Conservation (phyloP, 2,888 invertebrate genomes). For the Monoplex corrugatus region DNA sequence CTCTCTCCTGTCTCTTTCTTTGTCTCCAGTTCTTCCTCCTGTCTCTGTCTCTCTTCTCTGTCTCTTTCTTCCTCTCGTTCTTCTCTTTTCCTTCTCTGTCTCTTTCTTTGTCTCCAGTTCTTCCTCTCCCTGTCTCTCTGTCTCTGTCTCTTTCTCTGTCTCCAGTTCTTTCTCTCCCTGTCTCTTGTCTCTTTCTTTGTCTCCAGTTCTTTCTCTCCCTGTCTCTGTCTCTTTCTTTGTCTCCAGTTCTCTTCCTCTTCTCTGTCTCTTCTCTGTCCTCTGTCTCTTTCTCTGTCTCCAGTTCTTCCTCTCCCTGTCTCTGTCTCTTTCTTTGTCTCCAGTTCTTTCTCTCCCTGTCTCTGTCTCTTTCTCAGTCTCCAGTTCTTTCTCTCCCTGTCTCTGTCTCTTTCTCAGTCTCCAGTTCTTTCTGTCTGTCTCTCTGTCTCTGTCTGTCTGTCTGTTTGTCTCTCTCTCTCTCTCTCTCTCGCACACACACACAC, state of each 20-base stretch:
- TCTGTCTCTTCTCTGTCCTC: no score
- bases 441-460: not conserved
- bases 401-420: not conserved
- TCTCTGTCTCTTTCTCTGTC: not conserved
- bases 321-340: no score
- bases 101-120: no score
- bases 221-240: not conserved
- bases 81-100: slow-evolving; percentile 26
- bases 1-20: not conserved
- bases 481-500: no score
- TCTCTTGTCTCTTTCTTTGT: not conserved
- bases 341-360: no score
- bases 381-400: no score
- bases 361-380: no score
- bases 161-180: not conserved
- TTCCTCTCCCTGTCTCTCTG: no score
- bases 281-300: not conserved
- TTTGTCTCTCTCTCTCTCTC: no score
- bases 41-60: slow-evolving; percentile 37
- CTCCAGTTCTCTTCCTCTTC: not conserved
- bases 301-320: no score
- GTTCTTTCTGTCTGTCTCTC: not conserved
- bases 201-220: not conserved
- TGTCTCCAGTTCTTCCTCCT: not conserved
- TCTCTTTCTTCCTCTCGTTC: no score